Conservation (phyloP, 2,113 vertebrate species). For the Fulica atra region DNA sequence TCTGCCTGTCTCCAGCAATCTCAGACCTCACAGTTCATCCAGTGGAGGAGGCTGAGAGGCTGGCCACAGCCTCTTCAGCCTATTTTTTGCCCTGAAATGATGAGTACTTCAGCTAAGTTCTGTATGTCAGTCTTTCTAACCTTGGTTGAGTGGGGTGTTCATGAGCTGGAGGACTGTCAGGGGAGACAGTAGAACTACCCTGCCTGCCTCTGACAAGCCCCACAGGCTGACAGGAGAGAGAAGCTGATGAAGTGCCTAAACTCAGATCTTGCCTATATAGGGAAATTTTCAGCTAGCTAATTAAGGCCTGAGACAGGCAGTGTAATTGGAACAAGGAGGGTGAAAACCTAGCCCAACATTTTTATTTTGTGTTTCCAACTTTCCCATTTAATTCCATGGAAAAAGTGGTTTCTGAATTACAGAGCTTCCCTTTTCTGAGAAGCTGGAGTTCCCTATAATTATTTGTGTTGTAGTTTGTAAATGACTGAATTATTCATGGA, state of each 20-base stretch:
- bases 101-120: not conserved
- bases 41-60: not conserved
- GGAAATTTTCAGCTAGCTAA: slow-evolving; percentile 46
- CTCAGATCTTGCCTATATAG: slow-evolving; percentile 62
- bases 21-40: fast-evolving
- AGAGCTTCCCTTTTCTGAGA: slow-evolving; percentile 2
- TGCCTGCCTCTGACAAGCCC: not conserved
- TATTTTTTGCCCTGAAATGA: not conserved
- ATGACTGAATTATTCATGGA: slow-evolving; percentile 4
- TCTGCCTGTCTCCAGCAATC: fast-evolving
- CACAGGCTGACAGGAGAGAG: not conserved
- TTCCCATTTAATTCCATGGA: slow-evolving; percentile 42
- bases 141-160: not conserved
- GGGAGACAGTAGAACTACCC: not conserved
- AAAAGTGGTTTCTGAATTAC: slow-evolving; percentile 45
- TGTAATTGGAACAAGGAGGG: slow-evolving; percentile 45
- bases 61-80: not conserved
- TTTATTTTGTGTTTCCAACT: slow-evolving; percentile 29
- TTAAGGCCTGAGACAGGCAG: slow-evolving; percentile 8
- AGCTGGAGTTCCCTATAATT: slow-evolving; percentile 22
- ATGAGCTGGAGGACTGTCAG: not conserved
- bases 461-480: not conserved
- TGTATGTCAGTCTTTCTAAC: not conserved
- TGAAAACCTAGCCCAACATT: slow-evolving; percentile 43
- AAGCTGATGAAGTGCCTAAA: not conserved